Conservation (phyloP, 2,113 vertebrate genomes). For the Phoxinus phoxinus region DNA sequence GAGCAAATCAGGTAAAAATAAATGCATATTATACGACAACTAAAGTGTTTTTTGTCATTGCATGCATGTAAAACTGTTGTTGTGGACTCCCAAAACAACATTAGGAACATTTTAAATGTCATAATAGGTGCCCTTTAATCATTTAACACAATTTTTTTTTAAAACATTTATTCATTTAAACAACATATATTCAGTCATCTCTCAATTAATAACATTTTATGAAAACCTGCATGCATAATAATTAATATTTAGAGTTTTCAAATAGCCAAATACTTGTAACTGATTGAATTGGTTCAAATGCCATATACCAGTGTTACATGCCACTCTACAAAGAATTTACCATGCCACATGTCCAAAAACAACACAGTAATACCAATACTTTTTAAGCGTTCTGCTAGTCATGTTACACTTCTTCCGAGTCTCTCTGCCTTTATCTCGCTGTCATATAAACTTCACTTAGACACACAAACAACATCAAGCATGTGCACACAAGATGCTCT, state of each 20-base stretch:
- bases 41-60: too few relatives aligned
- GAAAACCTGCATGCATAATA: not conserved
- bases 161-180: too few relatives aligned
- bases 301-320: not conserved
- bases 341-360: not conserved
- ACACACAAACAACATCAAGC: constrained; percentile 60
- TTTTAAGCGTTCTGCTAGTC: not conserved
- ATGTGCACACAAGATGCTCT: constrained; percentile 2
- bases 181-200: not conserved
- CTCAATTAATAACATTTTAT: not conserved
- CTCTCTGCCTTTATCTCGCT: not conserved
- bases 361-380: not conserved
- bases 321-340: not conserved
- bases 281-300: too few relatives aligned
- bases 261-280: not conserved
- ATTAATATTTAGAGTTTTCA: not conserved
- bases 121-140: too few relatives aligned
- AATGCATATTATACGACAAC: too few relatives aligned
- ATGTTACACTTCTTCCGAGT: not conserved
- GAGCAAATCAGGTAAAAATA: too few relatives aligned
- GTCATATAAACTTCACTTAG: constrained; percentile 61
- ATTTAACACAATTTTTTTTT: too few relatives aligned
- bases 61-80: too few relatives aligned
- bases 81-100: too few relatives aligned
- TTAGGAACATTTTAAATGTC: too few relatives aligned